phyloP scores from a whole-genome alignment of 2,113 vertebrate species.

The Aplodontia rufa region DNA sequence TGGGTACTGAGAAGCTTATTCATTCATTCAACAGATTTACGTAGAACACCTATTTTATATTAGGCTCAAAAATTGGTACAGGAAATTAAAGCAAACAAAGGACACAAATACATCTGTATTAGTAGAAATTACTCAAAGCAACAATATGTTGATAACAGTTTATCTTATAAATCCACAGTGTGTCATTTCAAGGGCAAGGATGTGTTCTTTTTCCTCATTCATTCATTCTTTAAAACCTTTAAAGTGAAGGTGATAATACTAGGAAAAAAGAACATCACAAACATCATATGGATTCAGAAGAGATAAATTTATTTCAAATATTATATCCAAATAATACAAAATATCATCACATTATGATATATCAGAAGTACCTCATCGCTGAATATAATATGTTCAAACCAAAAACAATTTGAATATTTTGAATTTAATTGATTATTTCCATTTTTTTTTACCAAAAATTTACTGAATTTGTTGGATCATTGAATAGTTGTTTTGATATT shows the following conservation, averaged over 20 bases:
- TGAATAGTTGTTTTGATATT: background rate
- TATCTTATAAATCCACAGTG: background rate
- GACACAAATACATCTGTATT: background rate
- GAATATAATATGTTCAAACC: background rate
- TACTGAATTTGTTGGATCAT: background rate
- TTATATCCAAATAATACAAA: constrained; percentile 5
- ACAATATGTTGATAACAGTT: background rate
- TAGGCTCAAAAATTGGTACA: background rate
- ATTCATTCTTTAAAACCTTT: constrained; percentile 25
- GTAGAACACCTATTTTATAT: background rate
- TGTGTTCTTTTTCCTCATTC: constrained; percentile 9
- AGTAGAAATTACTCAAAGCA: constrained; percentile 27
- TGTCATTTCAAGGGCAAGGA: background rate
- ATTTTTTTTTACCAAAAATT: constrained; percentile 33
- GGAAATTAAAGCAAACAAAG: background rate
- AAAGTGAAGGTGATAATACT: background rate
- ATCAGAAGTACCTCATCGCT: background rate
- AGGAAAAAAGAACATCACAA: background rate
- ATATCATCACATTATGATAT: constrained; percentile 10
- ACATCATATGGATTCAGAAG: constrained; percentile 24
- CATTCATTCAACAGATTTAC: constrained; percentile 22
- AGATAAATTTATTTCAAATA: background rate
- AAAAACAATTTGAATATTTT: constrained; percentile 37
- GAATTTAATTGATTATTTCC: too few relatives aligned
- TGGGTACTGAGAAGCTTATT: background rate